Base-by-base conservation (phyloP, 2,113 vertebrate genomes). In the Myodes glareolus region DNA sequence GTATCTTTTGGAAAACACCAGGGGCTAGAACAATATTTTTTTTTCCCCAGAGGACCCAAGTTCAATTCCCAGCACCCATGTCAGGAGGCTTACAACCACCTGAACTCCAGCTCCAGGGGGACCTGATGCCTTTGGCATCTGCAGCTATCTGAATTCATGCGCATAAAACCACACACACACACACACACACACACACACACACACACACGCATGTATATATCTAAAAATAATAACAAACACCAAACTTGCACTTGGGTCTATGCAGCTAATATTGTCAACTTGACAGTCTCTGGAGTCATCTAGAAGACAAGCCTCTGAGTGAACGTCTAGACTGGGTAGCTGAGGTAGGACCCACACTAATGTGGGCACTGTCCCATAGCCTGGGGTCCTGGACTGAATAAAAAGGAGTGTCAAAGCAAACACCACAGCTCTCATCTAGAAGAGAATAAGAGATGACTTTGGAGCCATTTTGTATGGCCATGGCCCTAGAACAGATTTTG, bases 151-250 rank as follows among this genome's bases (percentile, higher is more conserved):
- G 78, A 2, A 81, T 36, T 81, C 36, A 23, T 13, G 81, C 42
- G 11, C 36, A 63, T 14, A 84, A 42, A 63, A 39, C 23, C n/a
- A 84, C n/a, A 52, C 16, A 33, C 42, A 58, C 55, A 58, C 16
- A 58, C 17, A 58, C 33, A 68, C 29, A 68, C 65, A n/a, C 72
- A 39, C 72, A 25, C 73, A 52, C 78, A 52, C 31, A 39, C 19
- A 14, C 8, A 5, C 19, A 7, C 33, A 25, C 23, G 3, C 33
- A 27, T 4, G 7, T 19, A 58, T 6, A 39, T 4, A 29, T 2
- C 78, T 58, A 80, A 58, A 39, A 58, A 39, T n/a, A 36, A 47
- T 36, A 70, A 39, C 4, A n/a, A 81, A 3, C 55, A 82, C 58
- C 19, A 65, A 33, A 29, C 67, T 29, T 31, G 75, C 29, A 8